phyloP scores from a whole-genome alignment of 2,888 invertebrate species.

The Pseudococcus longispinus region DNA sequence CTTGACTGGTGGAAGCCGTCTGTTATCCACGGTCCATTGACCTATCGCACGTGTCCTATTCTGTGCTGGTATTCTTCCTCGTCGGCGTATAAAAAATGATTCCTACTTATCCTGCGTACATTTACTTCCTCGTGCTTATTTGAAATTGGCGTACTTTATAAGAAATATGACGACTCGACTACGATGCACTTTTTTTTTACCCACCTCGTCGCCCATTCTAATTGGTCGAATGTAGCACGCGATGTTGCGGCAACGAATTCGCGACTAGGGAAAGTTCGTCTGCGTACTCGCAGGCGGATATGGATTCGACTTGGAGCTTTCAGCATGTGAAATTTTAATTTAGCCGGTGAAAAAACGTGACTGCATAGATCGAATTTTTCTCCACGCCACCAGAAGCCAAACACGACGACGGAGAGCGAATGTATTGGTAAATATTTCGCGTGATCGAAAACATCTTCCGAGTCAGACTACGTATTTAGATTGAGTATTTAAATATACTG shows the following conservation, averaged over 20 bases:
- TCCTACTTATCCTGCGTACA: conserved; percentile 1
- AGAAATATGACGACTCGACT: neutral
- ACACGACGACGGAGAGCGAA: too few relatives aligned
- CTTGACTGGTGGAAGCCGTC: conserved; percentile 56
- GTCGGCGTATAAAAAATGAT: conserved; percentile 30
- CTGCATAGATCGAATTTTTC: conserved; percentile 13
- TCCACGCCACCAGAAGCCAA: neutral
- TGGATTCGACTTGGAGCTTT: neutral
- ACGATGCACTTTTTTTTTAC: neutral
- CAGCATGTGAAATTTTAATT: neutral
- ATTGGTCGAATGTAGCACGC: conserved; percentile 19
- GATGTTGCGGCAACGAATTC: neutral
- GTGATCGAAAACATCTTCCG: neutral
- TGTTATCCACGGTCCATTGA: conserved; percentile 57
- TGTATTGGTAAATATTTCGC: neutral
- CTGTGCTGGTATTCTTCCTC: conserved; percentile 43
- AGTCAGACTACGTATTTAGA: neutral
- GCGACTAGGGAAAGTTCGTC: neutral
- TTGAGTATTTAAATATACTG: neutral
- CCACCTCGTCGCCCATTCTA: neutral
- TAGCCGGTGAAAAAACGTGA: neutral
- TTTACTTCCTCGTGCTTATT: conserved; percentile 12
- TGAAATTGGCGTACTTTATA: neutral
- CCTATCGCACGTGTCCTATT: conserved; percentile 56
- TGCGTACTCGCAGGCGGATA: neutral